Conservation (phyloP, 2,113 vertebrate species). For the Diglossa brunneiventris region DNA sequence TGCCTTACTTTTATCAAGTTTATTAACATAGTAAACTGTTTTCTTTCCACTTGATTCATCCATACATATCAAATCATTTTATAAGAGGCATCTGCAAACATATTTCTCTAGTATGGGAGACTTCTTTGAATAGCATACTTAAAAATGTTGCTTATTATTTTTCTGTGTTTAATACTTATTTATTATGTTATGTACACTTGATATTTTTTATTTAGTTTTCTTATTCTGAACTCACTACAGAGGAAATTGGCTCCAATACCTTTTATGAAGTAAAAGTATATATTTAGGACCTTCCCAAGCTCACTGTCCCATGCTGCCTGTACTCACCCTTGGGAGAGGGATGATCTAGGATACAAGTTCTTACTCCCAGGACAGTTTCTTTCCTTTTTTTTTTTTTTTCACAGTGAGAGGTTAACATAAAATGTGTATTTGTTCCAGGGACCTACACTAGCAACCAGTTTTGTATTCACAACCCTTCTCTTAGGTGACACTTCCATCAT, state of each 20-base stretch:
- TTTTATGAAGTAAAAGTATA: neutral
- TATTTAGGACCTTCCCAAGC: neutral
- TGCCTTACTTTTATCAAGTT: neutral
- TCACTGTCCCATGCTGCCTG: neutral
- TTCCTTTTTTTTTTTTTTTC: neutral
- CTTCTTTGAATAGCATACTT: neutral
- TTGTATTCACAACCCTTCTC: neutral
- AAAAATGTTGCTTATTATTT: neutral
- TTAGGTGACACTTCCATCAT: neutral
- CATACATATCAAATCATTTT: neutral
- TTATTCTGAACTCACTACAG: neutral
- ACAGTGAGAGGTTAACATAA: neutral
- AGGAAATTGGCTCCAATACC: neutral
- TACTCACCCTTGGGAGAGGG: neutral
- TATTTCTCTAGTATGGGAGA: neutral
- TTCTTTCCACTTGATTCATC: neutral
- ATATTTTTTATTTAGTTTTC: neutral
- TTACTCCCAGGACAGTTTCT: neutral
- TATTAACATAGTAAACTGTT: neutral
- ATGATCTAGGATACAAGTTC: neutral
- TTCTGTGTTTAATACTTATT: neutral
- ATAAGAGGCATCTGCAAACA: neutral
- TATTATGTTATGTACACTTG: neutral
- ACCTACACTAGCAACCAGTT: neutral
- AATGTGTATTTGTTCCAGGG: rapidly evolving